Conservation (phyloP, 2,888 invertebrate genomes). For the Lepidocyrtinus sp. region DNA sequence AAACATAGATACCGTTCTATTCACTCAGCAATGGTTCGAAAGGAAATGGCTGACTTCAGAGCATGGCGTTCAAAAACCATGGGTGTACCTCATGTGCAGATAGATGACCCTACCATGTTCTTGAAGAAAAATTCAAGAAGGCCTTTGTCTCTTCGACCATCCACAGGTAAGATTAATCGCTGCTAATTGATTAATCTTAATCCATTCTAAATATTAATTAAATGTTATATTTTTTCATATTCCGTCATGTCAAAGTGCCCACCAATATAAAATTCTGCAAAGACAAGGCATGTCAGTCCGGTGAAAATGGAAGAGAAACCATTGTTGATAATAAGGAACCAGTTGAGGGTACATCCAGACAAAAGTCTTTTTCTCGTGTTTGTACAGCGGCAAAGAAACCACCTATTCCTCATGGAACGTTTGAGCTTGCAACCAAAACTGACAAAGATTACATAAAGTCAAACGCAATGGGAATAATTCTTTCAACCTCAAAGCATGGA, state of each 20-base stretch:
- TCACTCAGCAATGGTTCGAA: constrained; percentile 60
- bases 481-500: neutral
- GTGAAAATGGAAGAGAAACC: neutral
- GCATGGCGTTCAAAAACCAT: constrained; percentile 74
- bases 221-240: too few relatives aligned
- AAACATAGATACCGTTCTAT: constrained; percentile 65
- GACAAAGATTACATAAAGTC: constrained; percentile 60
- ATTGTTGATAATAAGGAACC: neutral
- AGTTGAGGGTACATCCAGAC: neutral
- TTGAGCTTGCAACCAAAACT: constrained; percentile 48
- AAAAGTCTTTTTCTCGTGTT: neutral
- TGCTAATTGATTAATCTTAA: neutral
- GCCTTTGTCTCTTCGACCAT: constrained; percentile 58
- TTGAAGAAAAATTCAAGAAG: constrained; percentile 78
- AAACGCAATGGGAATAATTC: constrained; percentile 20
- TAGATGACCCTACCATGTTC: constrained; percentile 77
- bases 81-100: constrained; percentile 79
- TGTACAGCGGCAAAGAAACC: constrained; percentile 28
- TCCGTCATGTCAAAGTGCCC: too few relatives aligned
- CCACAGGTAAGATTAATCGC: constrained; percentile 37
- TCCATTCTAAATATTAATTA: too few relatives aligned
- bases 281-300: constrained; percentile 25
- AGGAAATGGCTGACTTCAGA: constrained; percentile 52
- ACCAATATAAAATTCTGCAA: neutral
- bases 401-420: constrained; percentile 48